These are phyloP conservation scores for Hypocryptadius cinnamomeus DNA, from an alignment of 2,113 vertebrate species.

Conservation along the genomic window DNA sequence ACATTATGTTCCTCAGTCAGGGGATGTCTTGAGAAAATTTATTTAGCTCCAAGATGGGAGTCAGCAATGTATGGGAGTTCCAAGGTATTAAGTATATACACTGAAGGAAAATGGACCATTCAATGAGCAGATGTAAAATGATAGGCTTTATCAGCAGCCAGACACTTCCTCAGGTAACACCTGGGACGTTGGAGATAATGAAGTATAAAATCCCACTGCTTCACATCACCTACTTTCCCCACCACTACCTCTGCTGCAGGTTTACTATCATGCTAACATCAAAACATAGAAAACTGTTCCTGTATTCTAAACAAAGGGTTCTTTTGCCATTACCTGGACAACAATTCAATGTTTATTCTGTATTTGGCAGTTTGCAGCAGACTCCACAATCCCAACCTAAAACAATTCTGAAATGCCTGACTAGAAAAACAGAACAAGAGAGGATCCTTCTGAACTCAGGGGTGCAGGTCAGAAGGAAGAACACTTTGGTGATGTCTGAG, in stretches of 20 bases:
- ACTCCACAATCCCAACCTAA: neutral
- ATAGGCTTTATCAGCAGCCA: neutral
- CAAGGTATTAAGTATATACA: neutral
- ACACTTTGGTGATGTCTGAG: neutral
- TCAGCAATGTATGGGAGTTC: neutral
- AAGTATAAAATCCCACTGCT: neutral
- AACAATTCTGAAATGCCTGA: neutral
- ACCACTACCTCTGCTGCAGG: neutral
- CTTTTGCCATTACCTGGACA: neutral
- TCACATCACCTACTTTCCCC: neutral
- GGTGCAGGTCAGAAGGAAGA: neutral
- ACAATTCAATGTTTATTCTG: neutral
- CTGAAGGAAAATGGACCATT: neutral
- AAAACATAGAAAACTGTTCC: neutral
- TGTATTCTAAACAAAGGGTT: neutral
- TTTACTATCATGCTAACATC: neutral
- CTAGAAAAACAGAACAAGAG: neutral
- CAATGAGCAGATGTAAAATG: neutral
- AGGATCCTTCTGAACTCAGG: neutral
- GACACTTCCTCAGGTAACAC: neutral
- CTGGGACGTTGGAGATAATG: neutral
- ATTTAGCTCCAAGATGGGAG: neutral
- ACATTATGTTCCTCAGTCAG: neutral
- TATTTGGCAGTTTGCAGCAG: neutral
- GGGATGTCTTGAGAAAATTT: neutral